Percentiles rank a stretch among this genome's conserved stretches.
These are phyloP conservation scores for Ptychodera flava DNA, from an alignment of 35 echinoderm and acorn worm genomes.

Conservation along the genomic window DNA sequence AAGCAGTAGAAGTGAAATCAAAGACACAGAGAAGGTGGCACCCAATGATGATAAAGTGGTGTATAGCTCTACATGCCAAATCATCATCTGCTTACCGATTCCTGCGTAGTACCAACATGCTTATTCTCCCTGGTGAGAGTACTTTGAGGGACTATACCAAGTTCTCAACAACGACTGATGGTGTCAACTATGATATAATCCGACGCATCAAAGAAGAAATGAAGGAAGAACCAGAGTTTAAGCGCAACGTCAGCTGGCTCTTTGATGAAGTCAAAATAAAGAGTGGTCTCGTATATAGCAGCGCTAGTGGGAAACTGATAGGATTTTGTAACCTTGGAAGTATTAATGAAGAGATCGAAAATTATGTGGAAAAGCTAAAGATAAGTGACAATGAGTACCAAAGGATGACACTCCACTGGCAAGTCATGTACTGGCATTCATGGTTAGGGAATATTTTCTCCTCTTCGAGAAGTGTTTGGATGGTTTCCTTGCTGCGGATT, in stretches of 20 bases:
- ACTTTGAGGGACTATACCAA: constrained; percentile 48
- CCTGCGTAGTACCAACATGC: constrained; percentile 21
- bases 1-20: constrained; percentile 22
- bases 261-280: constrained; percentile 63
- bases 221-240: background rate
- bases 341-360: constrained; percentile 6
- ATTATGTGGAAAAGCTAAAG: no score
- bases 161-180: constrained; percentile 12
- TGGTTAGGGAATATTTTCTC: constrained; percentile 30
- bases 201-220: constrained; percentile 19
- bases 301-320: constrained; percentile 7
- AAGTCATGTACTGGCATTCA: constrained; percentile 32
- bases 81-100: constrained; percentile 53
- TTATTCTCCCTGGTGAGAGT: constrained; percentile 41
- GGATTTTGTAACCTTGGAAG: constrained; percentile 40
- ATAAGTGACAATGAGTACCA: no score
- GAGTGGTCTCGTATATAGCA: constrained; percentile 21
- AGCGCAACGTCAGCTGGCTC: constrained; percentile 30
- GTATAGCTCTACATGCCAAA: constrained; percentile 50
- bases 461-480: no score
- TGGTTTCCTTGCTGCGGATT: no score
- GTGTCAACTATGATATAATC: constrained; percentile 19
- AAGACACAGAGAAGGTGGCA: constrained; percentile 60
- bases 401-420: no score
- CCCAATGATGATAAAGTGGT: constrained; percentile 50